Evolutionary conservation across 1,140 invertebrate species (phyloP).

Genomic region (Coboldia fuscipes): DNA sequence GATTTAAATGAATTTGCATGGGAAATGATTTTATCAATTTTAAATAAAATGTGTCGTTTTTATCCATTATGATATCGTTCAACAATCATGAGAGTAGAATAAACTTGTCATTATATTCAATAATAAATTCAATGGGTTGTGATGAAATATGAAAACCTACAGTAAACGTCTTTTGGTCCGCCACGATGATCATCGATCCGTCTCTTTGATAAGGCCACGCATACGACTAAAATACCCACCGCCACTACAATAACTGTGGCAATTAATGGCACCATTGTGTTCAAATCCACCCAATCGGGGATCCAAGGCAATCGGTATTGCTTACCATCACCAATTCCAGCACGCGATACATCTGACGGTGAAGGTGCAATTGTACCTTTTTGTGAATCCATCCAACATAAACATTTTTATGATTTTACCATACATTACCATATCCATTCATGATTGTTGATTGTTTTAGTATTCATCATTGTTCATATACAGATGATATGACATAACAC

Average conservation of each 20-base stretch:
- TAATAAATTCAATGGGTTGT: constrained; percentile 9
- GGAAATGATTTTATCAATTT: too few species aligned
- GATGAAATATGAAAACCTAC: constrained; percentile 31
- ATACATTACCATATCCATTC: neutral
- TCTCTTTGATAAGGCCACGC: constrained; percentile 57
- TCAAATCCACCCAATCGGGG: constrained; percentile 65
- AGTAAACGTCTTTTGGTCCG: constrained; percentile 45
- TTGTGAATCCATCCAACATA: neutral
- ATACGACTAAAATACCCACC: constrained; percentile 73
- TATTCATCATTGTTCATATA: too few species aligned
- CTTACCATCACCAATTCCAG: constrained; percentile 23
- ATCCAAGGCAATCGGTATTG: constrained; percentile 50
- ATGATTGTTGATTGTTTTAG: too few species aligned
- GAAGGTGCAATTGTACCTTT: constrained; percentile 61
- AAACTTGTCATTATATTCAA: too few species aligned
- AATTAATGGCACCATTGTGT: constrained; percentile 62
- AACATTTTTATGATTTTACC: neutral
- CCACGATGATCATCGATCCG: constrained; percentile 57
- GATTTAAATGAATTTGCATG: too few species aligned
- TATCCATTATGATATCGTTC: too few species aligned
- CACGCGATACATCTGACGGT: constrained; percentile 27
- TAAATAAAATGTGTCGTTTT: too few species aligned
- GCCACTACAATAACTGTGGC: constrained; percentile 70
- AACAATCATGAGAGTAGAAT: too few species aligned
- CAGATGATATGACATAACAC: too few species aligned